Base-by-base conservation (phyloP, 2,797 vertebrate genomes). In the Spinus olivaceus region DNA sequence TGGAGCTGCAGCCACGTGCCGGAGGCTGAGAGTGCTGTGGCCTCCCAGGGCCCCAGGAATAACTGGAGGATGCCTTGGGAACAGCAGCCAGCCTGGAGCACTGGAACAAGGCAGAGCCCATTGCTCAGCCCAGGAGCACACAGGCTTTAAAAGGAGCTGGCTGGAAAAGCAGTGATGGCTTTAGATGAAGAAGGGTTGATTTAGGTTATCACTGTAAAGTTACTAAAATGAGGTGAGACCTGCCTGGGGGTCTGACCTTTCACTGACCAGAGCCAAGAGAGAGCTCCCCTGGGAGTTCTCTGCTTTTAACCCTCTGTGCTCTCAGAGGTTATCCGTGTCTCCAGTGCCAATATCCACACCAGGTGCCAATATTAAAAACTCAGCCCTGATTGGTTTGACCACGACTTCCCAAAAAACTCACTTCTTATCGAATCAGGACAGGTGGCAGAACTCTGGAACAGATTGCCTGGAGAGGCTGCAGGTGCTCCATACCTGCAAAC, bases 1-100 rank as follows among this genome's bases (percentile, higher is more conserved):
- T 0, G 0, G 50, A 54, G 44, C 42, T 0, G 1, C 61, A 74
- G 76, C 3, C 4, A 50, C 0, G 2, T 51, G 88, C 73, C 32
- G 82, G 92, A 49, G 77, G 59, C 66, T 47, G 78, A 60, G 84
- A 33, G 11, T 3, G 28, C 6, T 5, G 15, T 17, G 47, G 88
- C 59, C 83, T 95, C 86, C 88, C 51, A 39, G 88, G 49, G 81
- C 47, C 51, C 50, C 56, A 5, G 70, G 56, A 86, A 54, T 21
- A 7, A 16, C 39, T 41, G 6, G 8, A 32, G 14, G 81, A n/a
- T 92, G 81, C 32, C 47, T 4, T 0, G 30, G 53, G 17, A 44
- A 42, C 35, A 88, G 35, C 76, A 64, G 41, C 3, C 49, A 60
- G 65, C 28, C 53, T 30, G 21, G 37, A 57, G 46, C 12, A 0